phyloP scores from a whole-genome alignment of 2,797 vertebrate genomes.

The Sebastolobus alascanus region DNA sequence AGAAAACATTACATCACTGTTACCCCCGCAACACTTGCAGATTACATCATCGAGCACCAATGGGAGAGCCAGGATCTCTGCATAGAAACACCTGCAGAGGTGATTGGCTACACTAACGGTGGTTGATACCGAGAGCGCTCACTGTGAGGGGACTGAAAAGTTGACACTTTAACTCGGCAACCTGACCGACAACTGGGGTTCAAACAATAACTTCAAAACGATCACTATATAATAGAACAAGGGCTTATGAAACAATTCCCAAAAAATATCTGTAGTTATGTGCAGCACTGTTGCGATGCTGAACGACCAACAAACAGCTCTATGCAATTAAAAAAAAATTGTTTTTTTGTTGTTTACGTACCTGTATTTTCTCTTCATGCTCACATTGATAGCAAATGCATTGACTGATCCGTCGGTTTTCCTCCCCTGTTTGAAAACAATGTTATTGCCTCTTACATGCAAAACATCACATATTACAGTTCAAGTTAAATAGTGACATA shows the following conservation, averaged over 20 bases:
- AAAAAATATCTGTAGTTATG: neutral
- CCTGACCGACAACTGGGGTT: neutral
- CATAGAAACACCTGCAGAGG: conserved; percentile 85
- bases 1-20: conserved; percentile 86
- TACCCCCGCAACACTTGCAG: conserved; percentile 86
- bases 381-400: conserved; percentile 93
- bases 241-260: neutral
- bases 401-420: conserved; percentile 92
- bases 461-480: neutral
- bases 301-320: neutral
- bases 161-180: conserved; percentile 44
- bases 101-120: conserved; percentile 81
- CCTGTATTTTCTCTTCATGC: conserved; percentile 98
- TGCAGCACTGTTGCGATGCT: neutral
- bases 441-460: neutral
- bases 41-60: conserved; percentile 89
- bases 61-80: conserved; percentile 75
- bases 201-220: conserved; percentile 13
- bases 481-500: neutral
- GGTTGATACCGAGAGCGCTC: conserved; percentile 61
- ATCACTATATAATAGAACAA: neutral
- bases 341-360: conserved; percentile 56
- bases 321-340: neutral
- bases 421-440: conserved; percentile 88
- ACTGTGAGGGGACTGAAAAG: conserved; percentile 52